Base-by-base conservation (phyloP, 1,140 invertebrate genomes). In the Kradibia gibbosae region DNA sequence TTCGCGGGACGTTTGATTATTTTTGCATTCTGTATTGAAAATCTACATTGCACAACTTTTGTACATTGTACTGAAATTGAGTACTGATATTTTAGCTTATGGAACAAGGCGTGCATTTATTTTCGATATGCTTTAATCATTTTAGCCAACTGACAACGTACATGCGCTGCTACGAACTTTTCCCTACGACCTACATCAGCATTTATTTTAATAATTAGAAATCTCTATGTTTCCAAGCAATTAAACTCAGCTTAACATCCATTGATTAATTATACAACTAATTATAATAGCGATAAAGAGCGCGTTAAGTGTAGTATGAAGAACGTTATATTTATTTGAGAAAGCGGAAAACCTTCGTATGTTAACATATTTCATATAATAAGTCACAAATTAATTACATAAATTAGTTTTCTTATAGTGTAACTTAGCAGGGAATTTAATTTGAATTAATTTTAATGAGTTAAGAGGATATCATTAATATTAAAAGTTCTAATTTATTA, bases 381-480 rank as follows among this genome's bases (percentile, higher is more conserved):
- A 1, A 75, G 60, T 55, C 50, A 60, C 11, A 60, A 25, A 53
- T 60, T 36, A 60, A 60, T 75, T 75, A 42, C 42, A 55, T 8
- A 57, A 60, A 57, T 25, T 4, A 60, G 4, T 34, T 42, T 36
- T n/a, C 0, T 39, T 25, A 60, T 22, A n/a, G 5, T 60, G 39
- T 75, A 60, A 22, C 25, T 42, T 22, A 42, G 13, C 60, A 42
- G 17, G n/a, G 17, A 11, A 60, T n/a, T 42, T 15, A 31, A 57
- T 74, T 74, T 39, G 17, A 74, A 57, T 75, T 75, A 60, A 34
- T 57, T 39, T 34, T 57, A 39, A 75, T 57, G 17, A 55, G 36
- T 0, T 42, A 25, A 60, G 13, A 7, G 20, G 22, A 50, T 75
- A 36, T 28, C 48, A 20, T 55, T 74, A 36, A 74, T 31, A 20